Conservation (phyloP, 1,140 invertebrate species). For the Papilio glaucus region DNA sequence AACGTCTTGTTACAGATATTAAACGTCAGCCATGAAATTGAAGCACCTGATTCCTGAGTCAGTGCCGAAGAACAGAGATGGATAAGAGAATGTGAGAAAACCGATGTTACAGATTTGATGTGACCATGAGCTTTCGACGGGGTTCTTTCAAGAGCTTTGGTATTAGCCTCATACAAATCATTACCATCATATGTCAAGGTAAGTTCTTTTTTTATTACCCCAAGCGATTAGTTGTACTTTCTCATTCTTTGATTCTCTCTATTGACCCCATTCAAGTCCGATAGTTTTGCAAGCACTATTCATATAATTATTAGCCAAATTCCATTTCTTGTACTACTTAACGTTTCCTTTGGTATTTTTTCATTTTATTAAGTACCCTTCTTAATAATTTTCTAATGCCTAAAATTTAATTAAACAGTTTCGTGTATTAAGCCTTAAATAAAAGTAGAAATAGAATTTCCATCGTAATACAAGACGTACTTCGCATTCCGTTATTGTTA, state of each 20-base stretch:
- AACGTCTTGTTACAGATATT: conserved; percentile 52
- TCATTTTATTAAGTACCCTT: not conserved
- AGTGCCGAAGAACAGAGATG: conserved; percentile 38
- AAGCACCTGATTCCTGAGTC: conserved; percentile 1
- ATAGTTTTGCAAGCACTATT: too few species aligned
- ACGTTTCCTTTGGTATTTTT: not conserved
- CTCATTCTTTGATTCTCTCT: too few species aligned
- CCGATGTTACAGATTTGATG: conserved; percentile 54
- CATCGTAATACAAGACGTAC: not conserved
- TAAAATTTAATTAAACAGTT: not conserved
- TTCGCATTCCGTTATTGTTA: conserved; percentile 13
- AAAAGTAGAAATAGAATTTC: not conserved
- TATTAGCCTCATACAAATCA: conserved; percentile 75
- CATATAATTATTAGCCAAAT: too few species aligned
- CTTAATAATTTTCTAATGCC: too few species aligned
- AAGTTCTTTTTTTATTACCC: not conserved
- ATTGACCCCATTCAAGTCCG: too few species aligned
- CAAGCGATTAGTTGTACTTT: too few species aligned
- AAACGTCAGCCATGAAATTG: conserved; percentile 42
- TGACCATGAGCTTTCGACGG: conserved; percentile 66
- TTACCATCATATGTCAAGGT: conserved; percentile 79
- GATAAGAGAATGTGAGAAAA: conserved; percentile 47
- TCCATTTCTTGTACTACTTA: not conserved
- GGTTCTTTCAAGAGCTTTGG: conserved; percentile 70
- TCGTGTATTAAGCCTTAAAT: not conserved